Evolutionary conservation across 1,140 invertebrate species (phyloP).

Genomic region (Apis cerana): DNA sequence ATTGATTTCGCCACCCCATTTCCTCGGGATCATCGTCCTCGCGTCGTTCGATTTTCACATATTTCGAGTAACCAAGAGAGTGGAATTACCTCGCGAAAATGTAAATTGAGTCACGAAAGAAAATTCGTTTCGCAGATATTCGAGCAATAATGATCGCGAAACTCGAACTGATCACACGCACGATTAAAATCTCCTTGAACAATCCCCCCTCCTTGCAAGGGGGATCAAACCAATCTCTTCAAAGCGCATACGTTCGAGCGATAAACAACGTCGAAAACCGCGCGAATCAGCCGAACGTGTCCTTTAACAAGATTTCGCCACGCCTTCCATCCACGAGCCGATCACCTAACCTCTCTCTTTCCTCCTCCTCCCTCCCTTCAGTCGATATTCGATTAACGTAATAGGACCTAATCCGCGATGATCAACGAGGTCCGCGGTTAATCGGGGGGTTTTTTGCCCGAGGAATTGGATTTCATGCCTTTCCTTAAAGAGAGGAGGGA

Average conservation of each 20-base stretch:
- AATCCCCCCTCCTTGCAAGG: too few species aligned
- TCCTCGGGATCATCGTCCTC: not conserved
- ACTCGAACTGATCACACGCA: too few species aligned
- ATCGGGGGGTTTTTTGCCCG: conserved; percentile 8
- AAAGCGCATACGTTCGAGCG: too few species aligned
- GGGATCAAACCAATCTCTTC: not conserved
- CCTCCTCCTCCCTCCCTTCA: too few species aligned
- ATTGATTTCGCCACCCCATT: conserved; percentile 8
- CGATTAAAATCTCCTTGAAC: too few species aligned
- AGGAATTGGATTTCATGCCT: conserved; percentile 38
- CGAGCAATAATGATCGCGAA: too few species aligned
- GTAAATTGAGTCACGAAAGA: too few species aligned
- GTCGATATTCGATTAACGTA: conserved; percentile 29
- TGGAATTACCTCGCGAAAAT: too few species aligned
- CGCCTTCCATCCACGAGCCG: not conserved
- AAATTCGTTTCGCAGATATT: too few species aligned
- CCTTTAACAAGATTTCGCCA: not conserved
- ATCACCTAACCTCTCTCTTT: not conserved
- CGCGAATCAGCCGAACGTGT: not conserved
- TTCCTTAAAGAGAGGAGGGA: conserved; percentile 19
- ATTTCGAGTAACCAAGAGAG: too few species aligned
- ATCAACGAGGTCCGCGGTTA: conserved; percentile 31
- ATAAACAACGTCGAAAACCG: not conserved
- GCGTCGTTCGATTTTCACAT: too few species aligned
- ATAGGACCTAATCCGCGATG: conserved; percentile 4